Percentiles rank a stretch among this genome's conserved stretches.
These are phyloP conservation scores for Idaea aversata DNA, from an alignment of 2,888 invertebrate species.

Conservation along the genomic window DNA sequence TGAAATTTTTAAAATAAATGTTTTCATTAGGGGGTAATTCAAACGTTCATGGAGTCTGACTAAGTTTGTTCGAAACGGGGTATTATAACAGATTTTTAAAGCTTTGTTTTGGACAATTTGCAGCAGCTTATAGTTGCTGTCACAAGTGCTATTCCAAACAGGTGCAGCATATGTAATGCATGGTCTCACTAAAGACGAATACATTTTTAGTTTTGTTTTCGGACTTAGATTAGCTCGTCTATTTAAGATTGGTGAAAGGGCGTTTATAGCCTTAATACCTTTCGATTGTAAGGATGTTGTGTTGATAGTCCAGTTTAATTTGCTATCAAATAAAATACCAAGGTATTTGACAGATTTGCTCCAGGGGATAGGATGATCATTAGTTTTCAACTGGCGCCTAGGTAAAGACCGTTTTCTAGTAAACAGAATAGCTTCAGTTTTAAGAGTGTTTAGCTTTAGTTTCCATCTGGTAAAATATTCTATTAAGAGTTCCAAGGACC, in stretches of 20 bases:
- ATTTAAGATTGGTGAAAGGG: constrained; percentile 15
- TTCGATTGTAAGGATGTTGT: constrained; percentile 11
- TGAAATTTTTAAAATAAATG: constrained; percentile 2
- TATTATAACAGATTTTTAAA: constrained; percentile 3
- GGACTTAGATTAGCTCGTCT: background rate
- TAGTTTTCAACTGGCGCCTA: background rate
- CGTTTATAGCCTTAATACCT: constrained; percentile 12
- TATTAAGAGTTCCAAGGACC: constrained; percentile 1
- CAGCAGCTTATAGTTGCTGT: background rate
- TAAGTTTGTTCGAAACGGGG: constrained; percentile 3
- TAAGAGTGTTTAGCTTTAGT: constrained; percentile 7
- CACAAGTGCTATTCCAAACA: background rate
- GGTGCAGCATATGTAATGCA: constrained; percentile 4
- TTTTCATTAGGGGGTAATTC: background rate
- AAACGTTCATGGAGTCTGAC: background rate
- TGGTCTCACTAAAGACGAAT: background rate
- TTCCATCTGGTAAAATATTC: constrained; percentile 6
- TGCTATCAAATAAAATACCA: constrained; percentile 4
- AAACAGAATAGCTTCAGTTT: constrained; percentile 10
- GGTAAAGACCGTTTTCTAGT: constrained; percentile 5
- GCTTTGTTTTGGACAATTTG: constrained; percentile 2
- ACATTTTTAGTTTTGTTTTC: constrained; percentile 2
- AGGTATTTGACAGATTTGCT: constrained; percentile 7
- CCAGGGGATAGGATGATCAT: constrained; percentile 9
- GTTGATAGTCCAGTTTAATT: constrained; percentile 6